Conservation (phyloP, 1,140 invertebrate species). For the Holcopasites calliopsidis region DNA sequence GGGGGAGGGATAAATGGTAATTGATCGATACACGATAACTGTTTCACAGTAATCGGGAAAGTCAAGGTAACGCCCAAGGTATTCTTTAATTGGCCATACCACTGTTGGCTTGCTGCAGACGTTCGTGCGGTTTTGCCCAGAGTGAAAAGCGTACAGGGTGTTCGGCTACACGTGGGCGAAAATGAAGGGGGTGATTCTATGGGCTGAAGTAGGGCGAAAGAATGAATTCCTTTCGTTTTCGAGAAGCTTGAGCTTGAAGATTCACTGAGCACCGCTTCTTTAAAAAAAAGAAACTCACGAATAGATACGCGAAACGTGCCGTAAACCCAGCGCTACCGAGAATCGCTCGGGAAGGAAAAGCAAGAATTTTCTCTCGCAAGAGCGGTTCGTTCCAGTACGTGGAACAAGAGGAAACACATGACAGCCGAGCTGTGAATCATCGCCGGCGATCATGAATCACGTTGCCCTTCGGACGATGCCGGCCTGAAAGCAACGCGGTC, state of each 20-base stretch:
- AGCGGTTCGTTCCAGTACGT: constrained; percentile 42
- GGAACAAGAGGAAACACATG: constrained; percentile 61
- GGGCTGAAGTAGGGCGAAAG: too few species aligned
- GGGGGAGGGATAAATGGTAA: neutral
- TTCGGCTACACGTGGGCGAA: too few species aligned
- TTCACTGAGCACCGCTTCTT: neutral
- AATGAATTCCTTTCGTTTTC: too few species aligned
- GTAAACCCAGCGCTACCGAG: neutral
- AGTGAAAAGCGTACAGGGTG: too few species aligned
- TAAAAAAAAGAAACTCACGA: too few species aligned
- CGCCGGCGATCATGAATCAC: constrained; percentile 63
- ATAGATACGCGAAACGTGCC: neutral
- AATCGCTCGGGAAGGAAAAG: neutral
- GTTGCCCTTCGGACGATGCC: constrained; percentile 53
- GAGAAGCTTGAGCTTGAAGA: too few species aligned
- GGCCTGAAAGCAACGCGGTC: constrained; percentile 19
- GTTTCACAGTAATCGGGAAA: too few species aligned
- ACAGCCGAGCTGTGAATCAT: constrained; percentile 60
- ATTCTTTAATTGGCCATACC: too few species aligned
- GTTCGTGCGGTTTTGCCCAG: too few species aligned
- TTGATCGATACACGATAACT: neutral
- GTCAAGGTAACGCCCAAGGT: too few species aligned
- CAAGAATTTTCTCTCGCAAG: constrained; percentile 37
- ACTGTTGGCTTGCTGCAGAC: too few species aligned
- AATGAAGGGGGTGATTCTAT: too few species aligned